Base-by-base conservation (phyloP, 2,113 vertebrate species). In the Sakesphorus luctuosus region DNA sequence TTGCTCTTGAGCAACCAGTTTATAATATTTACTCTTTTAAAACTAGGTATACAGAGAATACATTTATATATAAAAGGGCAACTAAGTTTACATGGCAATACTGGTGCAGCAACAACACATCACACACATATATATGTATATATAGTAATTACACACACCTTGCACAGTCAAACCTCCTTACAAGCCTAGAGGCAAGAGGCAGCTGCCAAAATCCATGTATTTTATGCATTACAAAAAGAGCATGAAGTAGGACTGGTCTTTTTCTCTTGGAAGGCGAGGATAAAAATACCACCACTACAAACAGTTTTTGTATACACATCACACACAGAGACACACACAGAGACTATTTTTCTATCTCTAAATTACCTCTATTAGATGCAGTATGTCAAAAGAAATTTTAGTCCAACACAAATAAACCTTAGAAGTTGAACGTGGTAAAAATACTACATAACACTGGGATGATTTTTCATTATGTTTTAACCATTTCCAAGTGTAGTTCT, bases 1-100 rank as follows among this genome's bases (percentile, higher is more conserved):
- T 44, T 67, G 65, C 94, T 95, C 96, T 95, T 95, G 94, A 95
- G 91, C 93, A 91, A 91, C 66, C 77, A 58, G 55, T 94, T 96
- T 85, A 93, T 89, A 96, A 61, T 93, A 96, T 95, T 87, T 94
- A 95, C 89, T 49, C 87, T 91, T 92, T 94, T 68, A 82, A 82
- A 94, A 58, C 69, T 9, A 82, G 47, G 56, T 79, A 79, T 95
- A 89, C 58, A 91, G 86, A 84, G 56, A 92, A 94, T 43, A 90
- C 33, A 43, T 43, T 35, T 18, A 77, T 52, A 80, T 63, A 80
- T 28, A 77, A 78, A 89, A 83, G 72, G 83, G 72, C 61, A 93
- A 25, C 76, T 38, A 47, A 87, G 73, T 87, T 95, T 82, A 95
- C 73, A 92, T 65, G 91, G 69, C 44, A 84, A 75, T 63, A 59